A percentile compares a stretch with the other conserved stretches of the same genome.
Conservation (phyloP, 2,797 vertebrate genomes). For the Rhabdomys pumilio region DNA sequence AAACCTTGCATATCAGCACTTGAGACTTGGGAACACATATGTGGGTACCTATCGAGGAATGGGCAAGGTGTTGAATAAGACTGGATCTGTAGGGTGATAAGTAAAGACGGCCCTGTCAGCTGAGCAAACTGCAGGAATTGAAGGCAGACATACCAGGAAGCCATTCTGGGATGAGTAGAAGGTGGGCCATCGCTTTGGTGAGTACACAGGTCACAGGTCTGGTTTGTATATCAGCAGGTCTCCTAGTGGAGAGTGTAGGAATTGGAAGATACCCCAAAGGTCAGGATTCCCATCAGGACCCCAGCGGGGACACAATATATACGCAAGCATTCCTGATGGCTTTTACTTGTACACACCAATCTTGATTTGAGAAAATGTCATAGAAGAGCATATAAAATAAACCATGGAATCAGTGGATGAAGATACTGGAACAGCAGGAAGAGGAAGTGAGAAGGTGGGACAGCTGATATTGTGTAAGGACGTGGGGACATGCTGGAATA, state of each 20-base stretch:
- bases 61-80: neutral
- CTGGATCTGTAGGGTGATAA: neutral
- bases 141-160: neutral
- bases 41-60: neutral
- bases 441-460: neutral
- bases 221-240: neutral
- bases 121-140: neutral
- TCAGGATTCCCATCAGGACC: neutral
- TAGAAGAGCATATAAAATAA: neutral
- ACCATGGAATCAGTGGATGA: neutral
- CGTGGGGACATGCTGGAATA: neutral
- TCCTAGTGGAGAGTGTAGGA: neutral
- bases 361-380: neutral
- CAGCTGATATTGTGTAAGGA: neutral
- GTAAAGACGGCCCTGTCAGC: neutral
- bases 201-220: neutral
- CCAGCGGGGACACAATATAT: accelerated
- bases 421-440: neutral
- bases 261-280: neutral
- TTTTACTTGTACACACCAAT: neutral
- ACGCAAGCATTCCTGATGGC: neutral
- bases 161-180: neutral
- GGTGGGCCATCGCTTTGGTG: neutral
- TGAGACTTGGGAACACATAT: neutral
- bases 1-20: neutral